Evolutionary conservation across 2,113 vertebrate genomes (phyloP).

Genomic region (Aythya baeri): DNA sequence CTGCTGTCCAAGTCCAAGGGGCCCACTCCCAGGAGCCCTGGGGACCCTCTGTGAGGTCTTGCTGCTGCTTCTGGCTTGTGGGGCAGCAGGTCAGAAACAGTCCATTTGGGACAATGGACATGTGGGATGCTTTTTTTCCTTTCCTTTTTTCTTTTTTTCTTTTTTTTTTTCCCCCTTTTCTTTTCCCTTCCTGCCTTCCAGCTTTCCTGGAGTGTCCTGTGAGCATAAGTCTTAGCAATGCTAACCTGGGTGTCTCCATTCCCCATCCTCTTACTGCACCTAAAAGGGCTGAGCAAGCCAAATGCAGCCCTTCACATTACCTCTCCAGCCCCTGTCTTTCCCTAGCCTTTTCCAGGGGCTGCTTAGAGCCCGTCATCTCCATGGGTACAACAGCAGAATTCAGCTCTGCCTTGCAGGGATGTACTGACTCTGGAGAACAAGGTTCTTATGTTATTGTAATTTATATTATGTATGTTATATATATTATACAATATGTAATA

Average conservation of each 20-base stretch:
- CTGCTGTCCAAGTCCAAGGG: background rate
- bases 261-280: background rate
- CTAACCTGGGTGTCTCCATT: background rate
- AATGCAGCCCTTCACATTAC: accelerated
- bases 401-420: background rate
- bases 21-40: too few species aligned
- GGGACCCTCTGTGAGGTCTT: too few species aligned
- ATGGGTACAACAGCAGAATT: background rate
- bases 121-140: background rate
- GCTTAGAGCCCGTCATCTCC: background rate
- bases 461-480: too few species aligned
- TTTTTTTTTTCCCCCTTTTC: background rate
- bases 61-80: background rate
- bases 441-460: too few species aligned
- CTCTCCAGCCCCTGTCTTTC: background rate
- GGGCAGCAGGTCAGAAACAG: background rate
- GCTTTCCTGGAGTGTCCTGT: background rate
- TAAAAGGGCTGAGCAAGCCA: background rate
- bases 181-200: background rate
- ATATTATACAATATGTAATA: too few species aligned
- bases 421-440: background rate
- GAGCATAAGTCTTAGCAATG: background rate
- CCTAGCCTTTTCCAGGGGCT: background rate
- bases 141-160: background rate
- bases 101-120: accelerated